Evolutionary conservation across 2,113 vertebrate species (phyloP).

Genomic region (Recurvirostra avosetta): DNA sequence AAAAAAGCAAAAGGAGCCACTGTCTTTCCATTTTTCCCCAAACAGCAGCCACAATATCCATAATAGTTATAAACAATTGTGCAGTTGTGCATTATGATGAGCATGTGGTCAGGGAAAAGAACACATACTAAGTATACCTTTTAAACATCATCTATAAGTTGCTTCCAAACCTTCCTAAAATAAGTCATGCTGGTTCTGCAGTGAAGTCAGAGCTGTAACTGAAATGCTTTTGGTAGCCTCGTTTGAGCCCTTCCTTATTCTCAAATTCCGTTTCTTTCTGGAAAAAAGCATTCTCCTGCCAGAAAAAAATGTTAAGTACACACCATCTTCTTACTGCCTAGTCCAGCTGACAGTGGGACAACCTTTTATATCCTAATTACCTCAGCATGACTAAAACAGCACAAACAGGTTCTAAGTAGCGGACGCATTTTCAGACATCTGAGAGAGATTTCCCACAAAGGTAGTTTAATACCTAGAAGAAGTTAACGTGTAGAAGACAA

Average conservation of each 20-base stretch:
- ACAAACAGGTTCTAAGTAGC: background rate
- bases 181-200: background rate
- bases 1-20: background rate
- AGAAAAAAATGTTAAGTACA: background rate
- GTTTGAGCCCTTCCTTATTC: background rate
- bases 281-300: background rate
- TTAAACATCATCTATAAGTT: background rate
- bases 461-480: background rate
- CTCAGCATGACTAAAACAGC: background rate
- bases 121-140: background rate
- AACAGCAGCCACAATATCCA: background rate
- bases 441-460: background rate
- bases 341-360: background rate
- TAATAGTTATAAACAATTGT: background rate
- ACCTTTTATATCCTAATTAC: background rate
- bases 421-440: background rate
- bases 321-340: background rate
- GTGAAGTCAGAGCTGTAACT: background rate
- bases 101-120: background rate
- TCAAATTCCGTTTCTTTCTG: background rate
- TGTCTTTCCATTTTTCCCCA: background rate
- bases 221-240: background rate
- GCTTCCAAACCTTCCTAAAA: background rate
- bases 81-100: background rate
- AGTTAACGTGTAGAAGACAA: background rate